These are phyloP conservation scores for Oreochromis grahami DNA, from an alignment of 2,797 vertebrate species.

Conservation along the genomic window DNA sequence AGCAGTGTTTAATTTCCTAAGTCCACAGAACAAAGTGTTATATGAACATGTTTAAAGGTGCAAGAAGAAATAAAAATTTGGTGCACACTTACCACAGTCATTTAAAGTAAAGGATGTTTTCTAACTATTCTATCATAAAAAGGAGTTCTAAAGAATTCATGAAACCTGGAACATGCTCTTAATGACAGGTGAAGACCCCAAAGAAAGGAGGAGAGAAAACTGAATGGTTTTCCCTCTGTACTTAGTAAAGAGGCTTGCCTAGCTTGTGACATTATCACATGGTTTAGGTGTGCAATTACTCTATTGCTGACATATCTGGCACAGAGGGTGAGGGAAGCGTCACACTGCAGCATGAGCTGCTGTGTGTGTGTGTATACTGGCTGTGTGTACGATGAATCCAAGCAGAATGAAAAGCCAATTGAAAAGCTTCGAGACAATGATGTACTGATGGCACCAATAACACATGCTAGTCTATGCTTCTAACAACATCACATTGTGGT, in stretches of 20 bases:
- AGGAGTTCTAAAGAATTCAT: not conserved
- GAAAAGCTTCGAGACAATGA: not conserved
- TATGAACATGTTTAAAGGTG: not conserved
- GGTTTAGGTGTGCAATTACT: conserved; percentile 35
- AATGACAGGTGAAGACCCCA: not conserved
- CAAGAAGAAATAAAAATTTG: not conserved
- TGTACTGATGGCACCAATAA: not conserved
- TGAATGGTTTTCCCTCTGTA: not conserved
- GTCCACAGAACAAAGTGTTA: not conserved
- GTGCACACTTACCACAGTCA: not conserved
- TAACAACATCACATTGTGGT: not conserved
- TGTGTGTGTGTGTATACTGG: not conserved
- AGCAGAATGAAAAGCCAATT: not conserved
- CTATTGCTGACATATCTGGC: conserved; percentile 48
- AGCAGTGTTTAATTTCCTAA: not conserved
- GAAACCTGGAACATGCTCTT: not conserved
- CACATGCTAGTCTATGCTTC: not conserved
- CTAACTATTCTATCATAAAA: not conserved
- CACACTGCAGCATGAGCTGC: conserved; percentile 5
- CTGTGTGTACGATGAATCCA: not conserved
- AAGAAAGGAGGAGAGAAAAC: not conserved
- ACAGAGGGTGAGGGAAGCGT: conserved; percentile 32
- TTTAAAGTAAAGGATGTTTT: not conserved
- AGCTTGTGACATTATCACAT: not conserved
- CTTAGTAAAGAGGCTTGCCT: not conserved